Conservation (phyloP, 2,888 invertebrate genomes). For the Brachypterus glaber region DNA sequence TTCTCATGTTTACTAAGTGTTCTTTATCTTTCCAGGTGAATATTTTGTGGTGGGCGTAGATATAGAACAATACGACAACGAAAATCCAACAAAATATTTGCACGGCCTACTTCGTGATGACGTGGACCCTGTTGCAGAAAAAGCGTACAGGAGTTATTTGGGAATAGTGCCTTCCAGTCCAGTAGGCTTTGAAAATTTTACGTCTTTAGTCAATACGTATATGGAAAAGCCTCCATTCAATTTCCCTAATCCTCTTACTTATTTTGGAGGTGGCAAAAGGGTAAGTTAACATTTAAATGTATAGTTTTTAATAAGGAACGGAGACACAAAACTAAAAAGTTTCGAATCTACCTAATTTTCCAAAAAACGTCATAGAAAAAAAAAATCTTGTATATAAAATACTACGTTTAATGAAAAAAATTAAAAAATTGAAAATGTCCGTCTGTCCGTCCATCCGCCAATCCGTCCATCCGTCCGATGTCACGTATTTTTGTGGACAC, state of each 20-base stretch:
- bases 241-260: conserved; percentile 69
- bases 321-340: no score
- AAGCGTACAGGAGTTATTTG: conserved; percentile 72
- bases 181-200: conserved; percentile 63
- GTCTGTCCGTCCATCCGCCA: no score
- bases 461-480: no score
- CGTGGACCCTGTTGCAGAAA: conserved; percentile 48
- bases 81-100: conserved; percentile 70
- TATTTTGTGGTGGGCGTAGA: conserved; percentile 91
- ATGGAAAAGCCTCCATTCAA: conserved; percentile 81
- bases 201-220: conserved; percentile 67
- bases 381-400: no score
- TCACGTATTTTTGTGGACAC: no score
- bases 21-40: conserved; percentile 57
- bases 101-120: conserved; percentile 63
- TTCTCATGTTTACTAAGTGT: no score
- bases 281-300: conserved; percentile 18
- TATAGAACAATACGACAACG: conserved; percentile 74
- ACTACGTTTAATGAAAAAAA: no score
- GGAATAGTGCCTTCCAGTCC: conserved; percentile 72
- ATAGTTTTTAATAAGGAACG: background rate
- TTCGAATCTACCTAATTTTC: no score
- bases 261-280: conserved; percentile 64
- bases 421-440: no score
- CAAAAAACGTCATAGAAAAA: no score